phyloP scores from a whole-genome alignment of 2,888 invertebrate genomes.

The Hoplodrina blanda region DNA sequence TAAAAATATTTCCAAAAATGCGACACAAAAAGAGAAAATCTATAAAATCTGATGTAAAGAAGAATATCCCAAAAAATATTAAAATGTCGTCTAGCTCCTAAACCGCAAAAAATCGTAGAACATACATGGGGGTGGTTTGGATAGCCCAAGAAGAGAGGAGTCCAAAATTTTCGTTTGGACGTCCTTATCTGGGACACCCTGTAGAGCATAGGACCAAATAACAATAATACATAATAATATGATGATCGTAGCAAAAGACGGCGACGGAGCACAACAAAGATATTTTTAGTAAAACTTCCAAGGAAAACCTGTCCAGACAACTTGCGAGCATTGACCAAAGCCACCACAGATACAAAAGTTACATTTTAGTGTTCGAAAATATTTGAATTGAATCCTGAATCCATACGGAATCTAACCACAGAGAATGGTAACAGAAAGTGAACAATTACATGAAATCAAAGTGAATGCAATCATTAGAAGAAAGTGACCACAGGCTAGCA shows the following conservation, averaged over 20 bases:
- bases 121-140: too few relatives aligned
- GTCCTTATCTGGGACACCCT: too few relatives aligned
- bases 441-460: constrained; percentile 39
- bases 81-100: too few relatives aligned
- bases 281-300: not conserved
- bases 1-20: too few relatives aligned
- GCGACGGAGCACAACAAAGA: not conserved
- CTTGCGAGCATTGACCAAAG: not conserved
- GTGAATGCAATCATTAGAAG: constrained; percentile 46
- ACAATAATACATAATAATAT: not conserved
- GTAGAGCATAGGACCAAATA: not conserved
- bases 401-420: not conserved
- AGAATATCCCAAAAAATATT: too few relatives aligned
- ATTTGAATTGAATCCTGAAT: not conserved
- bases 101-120: too few relatives aligned
- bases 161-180: too few relatives aligned
- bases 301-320: not conserved
- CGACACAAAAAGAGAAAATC: too few relatives aligned
- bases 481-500: constrained; percentile 40
- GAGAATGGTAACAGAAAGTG: constrained; percentile 28
- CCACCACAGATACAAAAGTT: not conserved
- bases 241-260: not conserved
- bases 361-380: constrained; percentile 3
- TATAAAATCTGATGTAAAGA: too few relatives aligned
- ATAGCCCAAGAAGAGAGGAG: too few relatives aligned